Evolutionary conservation across 2,888 invertebrate genomes (phyloP).

Genomic region (Neocrepidodera transversa): DNA sequence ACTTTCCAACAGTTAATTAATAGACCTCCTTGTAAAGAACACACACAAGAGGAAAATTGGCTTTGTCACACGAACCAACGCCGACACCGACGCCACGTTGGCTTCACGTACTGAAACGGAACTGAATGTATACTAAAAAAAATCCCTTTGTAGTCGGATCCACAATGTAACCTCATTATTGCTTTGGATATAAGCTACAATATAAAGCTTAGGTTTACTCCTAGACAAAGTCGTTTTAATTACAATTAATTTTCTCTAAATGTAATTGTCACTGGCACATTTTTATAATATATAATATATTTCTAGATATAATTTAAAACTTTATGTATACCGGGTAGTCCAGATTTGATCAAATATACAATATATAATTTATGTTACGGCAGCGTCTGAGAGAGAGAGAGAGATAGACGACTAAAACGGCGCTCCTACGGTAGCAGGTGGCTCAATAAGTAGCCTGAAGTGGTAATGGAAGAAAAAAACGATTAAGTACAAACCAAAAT

Average conservation of each 20-base stretch:
- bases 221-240: constrained; percentile 13
- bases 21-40: constrained; percentile 17
- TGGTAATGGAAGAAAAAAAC: too few relatives aligned
- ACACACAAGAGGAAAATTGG: constrained; percentile 18
- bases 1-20: constrained; percentile 19
- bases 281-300: too few relatives aligned
- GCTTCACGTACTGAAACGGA: constrained; percentile 6
- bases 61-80: constrained; percentile 13
- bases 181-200: background rate
- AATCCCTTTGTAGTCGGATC: constrained; percentile 12
- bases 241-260: background rate
- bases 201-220: background rate
- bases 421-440: too few relatives aligned
- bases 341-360: too few relatives aligned
- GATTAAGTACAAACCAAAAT: too few relatives aligned
- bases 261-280: background rate
- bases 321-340: too few relatives aligned
- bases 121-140: constrained; percentile 18
- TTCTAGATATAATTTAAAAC: too few relatives aligned
- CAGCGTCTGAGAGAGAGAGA: too few relatives aligned
- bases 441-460: too few relatives aligned
- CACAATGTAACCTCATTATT: constrained; percentile 14
- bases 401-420: too few relatives aligned
- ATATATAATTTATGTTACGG: too few relatives aligned
- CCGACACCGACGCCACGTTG: too few relatives aligned